Base-by-base conservation (phyloP, 2,113 vertebrate species). In the Nothobranchius furzeri region DNA sequence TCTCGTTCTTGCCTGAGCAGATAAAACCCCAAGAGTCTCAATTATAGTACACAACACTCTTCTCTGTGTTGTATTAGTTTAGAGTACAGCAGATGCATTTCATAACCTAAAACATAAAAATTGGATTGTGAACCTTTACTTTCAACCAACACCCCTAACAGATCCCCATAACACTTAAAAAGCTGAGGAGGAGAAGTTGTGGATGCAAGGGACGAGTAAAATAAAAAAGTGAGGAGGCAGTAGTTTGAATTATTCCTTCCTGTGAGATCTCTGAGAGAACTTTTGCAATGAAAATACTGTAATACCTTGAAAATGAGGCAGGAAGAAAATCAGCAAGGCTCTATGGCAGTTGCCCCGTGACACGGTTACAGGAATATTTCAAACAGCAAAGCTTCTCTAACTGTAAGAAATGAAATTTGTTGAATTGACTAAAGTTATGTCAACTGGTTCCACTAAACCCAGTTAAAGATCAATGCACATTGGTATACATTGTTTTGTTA, bases 11-110 rank as follows among this genome's bases (percentile, higher is more conserved):
- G 36, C 8, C 42, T 59, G 11, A 15, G 37, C 17, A 70, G 42
- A 64, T 47, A 46, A 63, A 60, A 57, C 72, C 68, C 64, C 37
- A 60, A 57, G 54, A 50, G 36, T 68, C 11, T 73, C 42, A 48
- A 36, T 75, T 72, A 70, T 3, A 12, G 12, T 25, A 15, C 15
- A 37, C 9, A 7, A 54, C 37, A 40, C 37, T 40, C 37, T 40
- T 6, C n/a, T 64, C 64, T 51, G 66, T 42, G 14, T 12, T 45
- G 43, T 12, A 45, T 40, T 40, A 40, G 37, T 40, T 40, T 47
- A 12, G 14, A 67, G 10, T 9, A 47, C 49, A 12, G 10, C 42
- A 62, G 10, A 36, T 63, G 42, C 25, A 13, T 17, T 59, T 63
- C 55, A 58, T 13, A 6, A 40, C 37, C 37, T 9, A 8, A 45